Evolutionary conservation across 2,888 invertebrate genomes (phyloP).

Genomic region (Tipula vernalis): DNA sequence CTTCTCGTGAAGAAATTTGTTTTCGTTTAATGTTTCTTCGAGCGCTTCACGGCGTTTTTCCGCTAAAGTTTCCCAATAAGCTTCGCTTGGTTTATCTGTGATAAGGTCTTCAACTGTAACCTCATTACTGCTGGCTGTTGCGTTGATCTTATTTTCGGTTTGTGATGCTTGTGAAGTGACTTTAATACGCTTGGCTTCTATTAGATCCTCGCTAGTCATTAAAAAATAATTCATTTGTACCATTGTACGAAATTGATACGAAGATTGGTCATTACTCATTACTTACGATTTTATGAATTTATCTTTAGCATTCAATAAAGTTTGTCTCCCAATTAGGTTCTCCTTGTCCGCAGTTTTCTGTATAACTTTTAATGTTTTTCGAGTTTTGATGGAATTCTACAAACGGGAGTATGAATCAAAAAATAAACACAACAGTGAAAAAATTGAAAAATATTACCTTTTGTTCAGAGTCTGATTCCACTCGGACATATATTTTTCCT

Average conservation of each 20-base stretch:
- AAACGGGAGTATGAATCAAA: constrained; percentile 11
- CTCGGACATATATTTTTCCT: constrained; percentile 32
- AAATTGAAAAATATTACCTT: constrained; percentile 20
- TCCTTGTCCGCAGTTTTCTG: constrained; percentile 61
- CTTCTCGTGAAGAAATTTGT: constrained; percentile 44
- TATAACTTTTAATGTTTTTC: constrained; percentile 61
- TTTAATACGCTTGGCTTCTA: constrained; percentile 28
- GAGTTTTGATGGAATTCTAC: constrained; percentile 45
- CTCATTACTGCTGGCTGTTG: constrained; percentile 17
- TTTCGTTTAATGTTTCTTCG: constrained; percentile 60
- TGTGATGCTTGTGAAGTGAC: constrained; percentile 21
- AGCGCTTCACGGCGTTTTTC: constrained; percentile 60
- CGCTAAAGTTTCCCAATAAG: constrained; percentile 65
- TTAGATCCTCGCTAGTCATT: constrained; percentile 23
- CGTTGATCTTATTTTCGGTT: constrained; percentile 17
- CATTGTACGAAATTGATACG: background rate
- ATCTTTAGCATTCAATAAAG: constrained; percentile 38
- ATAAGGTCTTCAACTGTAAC: constrained; percentile 58
- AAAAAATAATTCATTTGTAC: background rate
- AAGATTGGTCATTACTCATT: background rate
- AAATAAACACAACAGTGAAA: background rate
- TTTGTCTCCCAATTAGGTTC: constrained; percentile 56
- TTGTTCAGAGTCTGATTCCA: constrained; percentile 34
- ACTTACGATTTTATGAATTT: constrained; percentile 36
- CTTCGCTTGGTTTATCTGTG: constrained; percentile 52